Percentiles rank a stretch among this genome's conserved stretches.
These are phyloP conservation scores for Malacoctenus gilli DNA, from an alignment of 2,797 vertebrate species.

Conservation along the genomic window DNA sequence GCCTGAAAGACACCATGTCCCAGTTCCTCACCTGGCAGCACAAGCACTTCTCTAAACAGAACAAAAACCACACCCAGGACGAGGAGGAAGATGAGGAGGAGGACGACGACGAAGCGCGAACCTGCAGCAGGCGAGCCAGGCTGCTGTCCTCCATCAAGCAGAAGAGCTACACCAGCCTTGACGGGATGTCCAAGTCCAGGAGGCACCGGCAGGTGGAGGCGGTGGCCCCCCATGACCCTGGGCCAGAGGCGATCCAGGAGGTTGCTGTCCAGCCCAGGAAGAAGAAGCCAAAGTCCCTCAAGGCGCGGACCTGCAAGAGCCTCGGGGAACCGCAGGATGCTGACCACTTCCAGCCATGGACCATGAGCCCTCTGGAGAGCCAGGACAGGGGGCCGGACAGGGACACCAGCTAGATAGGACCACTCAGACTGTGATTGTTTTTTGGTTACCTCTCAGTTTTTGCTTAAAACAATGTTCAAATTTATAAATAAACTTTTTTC, in stretches of 20 bases:
- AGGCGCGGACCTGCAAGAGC: constrained; percentile 51
- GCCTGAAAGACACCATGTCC: constrained; percentile 17
- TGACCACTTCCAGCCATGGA: constrained; percentile 37
- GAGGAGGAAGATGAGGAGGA: background rate
- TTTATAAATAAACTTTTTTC: too few species aligned
- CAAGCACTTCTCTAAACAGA: constrained; percentile 39
- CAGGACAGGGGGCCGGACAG: background rate
- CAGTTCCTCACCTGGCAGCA: constrained; percentile 67
- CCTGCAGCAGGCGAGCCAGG: constrained; percentile 49
- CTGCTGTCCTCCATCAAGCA: constrained; percentile 70
- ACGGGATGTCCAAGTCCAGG: constrained; percentile 30
- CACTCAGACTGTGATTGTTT: accelerated
- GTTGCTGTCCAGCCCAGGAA: accelerated
- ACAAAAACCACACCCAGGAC: background rate
- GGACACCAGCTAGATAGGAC: too few species aligned
- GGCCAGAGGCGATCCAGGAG: constrained; percentile 8
- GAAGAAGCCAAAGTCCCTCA: constrained; percentile 46
- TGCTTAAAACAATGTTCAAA: too few species aligned
- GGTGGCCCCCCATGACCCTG: constrained; percentile 4
- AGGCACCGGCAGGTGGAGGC: constrained; percentile 41
- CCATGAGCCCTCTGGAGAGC: constrained; percentile 50
- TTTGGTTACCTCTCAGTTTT: background rate
- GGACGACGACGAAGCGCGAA: accelerated
- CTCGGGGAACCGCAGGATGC: constrained; percentile 25
- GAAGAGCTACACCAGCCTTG: constrained; percentile 55